phyloP scores from a whole-genome alignment of 1,140 invertebrate genomes.

The Magallana ariakensis region DNA sequence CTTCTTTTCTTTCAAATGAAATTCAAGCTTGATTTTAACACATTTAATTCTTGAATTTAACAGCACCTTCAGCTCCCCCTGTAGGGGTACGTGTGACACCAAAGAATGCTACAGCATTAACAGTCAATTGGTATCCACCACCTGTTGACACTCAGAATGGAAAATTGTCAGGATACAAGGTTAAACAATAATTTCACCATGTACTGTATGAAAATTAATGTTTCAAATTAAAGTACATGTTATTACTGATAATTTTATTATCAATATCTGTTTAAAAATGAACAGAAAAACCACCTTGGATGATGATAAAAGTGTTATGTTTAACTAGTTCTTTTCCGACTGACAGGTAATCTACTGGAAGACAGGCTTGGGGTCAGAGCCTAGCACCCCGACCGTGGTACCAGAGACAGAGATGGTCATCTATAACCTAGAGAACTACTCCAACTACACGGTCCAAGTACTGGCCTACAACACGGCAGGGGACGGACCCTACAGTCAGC shows the following conservation, averaged over 20 bases:
- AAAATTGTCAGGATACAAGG: slow-evolving; percentile 95
- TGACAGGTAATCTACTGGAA: slow-evolving; percentile 2
- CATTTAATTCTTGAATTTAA: slow-evolving; percentile 30
- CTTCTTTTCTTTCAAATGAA: not conserved
- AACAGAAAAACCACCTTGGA: too few relatives aligned
- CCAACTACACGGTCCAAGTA: slow-evolving; percentile 94
- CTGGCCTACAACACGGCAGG: slow-evolving; percentile 98
- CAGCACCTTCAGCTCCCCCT: slow-evolving; percentile 94
- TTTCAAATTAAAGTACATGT: too few relatives aligned
- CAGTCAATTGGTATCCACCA: slow-evolving; percentile 91
- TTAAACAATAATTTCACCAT: slow-evolving; percentile 76
- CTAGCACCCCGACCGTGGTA: slow-evolving; percentile 42
- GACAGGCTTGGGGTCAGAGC: not conserved
- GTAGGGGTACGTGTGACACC: slow-evolving; percentile 86
- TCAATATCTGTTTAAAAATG: slow-evolving; percentile 2
- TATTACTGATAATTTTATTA: too few relatives aligned
- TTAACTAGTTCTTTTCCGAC: not conserved
- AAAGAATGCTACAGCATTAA: slow-evolving; percentile 93
- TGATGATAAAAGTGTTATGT: too few relatives aligned
- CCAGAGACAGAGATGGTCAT: slow-evolving; percentile 61
- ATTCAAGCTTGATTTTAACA: not conserved
- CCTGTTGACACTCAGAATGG: slow-evolving; percentile 92
- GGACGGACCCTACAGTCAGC: slow-evolving; percentile 91
- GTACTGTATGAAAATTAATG: too few relatives aligned
- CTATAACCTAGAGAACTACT: slow-evolving; percentile 93